A percentile compares a stretch with the other conserved stretches of the same genome.
Evolutionary conservation across 2,888 invertebrate species (phyloP).

Genomic region (Drosophila lutescens): DNA sequence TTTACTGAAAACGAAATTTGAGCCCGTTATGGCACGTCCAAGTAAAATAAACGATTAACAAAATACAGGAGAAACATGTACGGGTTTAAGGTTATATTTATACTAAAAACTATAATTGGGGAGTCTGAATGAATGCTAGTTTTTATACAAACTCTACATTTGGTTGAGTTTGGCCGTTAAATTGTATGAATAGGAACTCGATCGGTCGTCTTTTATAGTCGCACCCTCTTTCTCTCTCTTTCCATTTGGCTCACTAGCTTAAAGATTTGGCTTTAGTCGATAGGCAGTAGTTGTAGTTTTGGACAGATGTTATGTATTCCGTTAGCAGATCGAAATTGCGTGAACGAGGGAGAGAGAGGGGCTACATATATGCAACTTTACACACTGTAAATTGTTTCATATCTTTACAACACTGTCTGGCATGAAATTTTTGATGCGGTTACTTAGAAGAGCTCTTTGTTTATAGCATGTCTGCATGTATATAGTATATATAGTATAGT

Average conservation of each 20-base stretch:
- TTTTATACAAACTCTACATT: not conserved
- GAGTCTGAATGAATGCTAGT: not conserved
- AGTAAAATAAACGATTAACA: not conserved
- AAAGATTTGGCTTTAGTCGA: constrained; percentile 1
- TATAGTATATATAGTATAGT: constrained; percentile 28
- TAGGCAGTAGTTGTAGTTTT: constrained; percentile 55
- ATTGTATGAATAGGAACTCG: not conserved
- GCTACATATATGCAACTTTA: not conserved
- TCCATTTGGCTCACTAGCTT: constrained; percentile 7
- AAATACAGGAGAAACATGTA: not conserved
- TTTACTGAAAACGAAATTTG: not conserved
- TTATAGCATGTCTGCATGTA: constrained; percentile 20
- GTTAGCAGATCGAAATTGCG: not conserved
- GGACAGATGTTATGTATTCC: constrained; percentile 29
- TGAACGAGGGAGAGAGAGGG: constrained; percentile 3
- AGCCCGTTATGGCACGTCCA: not conserved
- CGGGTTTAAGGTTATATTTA: no score
- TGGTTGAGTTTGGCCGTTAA: not conserved
- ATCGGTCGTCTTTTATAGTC: not conserved
- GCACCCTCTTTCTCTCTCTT: constrained; percentile 1
- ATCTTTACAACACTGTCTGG: constrained; percentile 10
- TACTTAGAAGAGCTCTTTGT: constrained; percentile 16
- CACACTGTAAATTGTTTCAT: not conserved
- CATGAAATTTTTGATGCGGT: not conserved
- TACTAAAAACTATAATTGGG: not conserved